A percentile compares a stretch with the other conserved stretches of the same genome.
phyloP scores from a whole-genome alignment of 1,140 invertebrate genomes.

The Mactra quadrangularis region DNA sequence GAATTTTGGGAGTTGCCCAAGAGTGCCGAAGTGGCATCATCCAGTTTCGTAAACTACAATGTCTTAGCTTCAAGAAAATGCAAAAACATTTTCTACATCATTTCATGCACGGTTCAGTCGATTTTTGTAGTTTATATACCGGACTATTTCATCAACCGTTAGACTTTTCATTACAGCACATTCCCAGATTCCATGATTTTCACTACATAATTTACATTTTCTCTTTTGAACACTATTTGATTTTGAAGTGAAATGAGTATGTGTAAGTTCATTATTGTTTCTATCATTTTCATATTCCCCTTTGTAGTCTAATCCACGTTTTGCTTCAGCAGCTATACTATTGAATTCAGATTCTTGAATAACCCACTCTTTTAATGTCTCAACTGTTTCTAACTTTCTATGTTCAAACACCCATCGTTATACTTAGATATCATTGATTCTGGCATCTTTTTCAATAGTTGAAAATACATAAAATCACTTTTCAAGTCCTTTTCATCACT shows the following conservation, averaged over 20 bases:
- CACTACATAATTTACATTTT: neutral
- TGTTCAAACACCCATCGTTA: conserved; percentile 32
- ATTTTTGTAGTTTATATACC: too few species aligned
- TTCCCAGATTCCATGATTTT: neutral
- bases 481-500: conserved; percentile 1
- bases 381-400: neutral
- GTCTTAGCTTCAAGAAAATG: too few species aligned
- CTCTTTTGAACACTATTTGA: neutral
- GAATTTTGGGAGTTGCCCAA: too few species aligned
- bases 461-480: conserved; percentile 18
- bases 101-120: too few species aligned
- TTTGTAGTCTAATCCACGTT: conserved; percentile 4
- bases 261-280: neutral
- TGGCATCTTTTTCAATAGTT: conserved; percentile 31
- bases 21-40: too few species aligned
- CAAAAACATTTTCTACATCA: too few species aligned
- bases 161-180: neutral
- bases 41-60: too few species aligned
- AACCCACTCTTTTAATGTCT: conserved; percentile 18
- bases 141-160: too few species aligned
- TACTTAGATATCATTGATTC: conserved; percentile 21
- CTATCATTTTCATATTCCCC: neutral
- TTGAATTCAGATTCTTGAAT: conserved; percentile 14
- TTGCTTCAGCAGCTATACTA: conserved; percentile 15
- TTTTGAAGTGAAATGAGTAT: neutral